A percentile compares a stretch with the other conserved stretches of the same genome.
These are phyloP conservation scores for Lasius platythorax DNA, from an alignment of 2,888 invertebrate species.

Conservation along the genomic window DNA sequence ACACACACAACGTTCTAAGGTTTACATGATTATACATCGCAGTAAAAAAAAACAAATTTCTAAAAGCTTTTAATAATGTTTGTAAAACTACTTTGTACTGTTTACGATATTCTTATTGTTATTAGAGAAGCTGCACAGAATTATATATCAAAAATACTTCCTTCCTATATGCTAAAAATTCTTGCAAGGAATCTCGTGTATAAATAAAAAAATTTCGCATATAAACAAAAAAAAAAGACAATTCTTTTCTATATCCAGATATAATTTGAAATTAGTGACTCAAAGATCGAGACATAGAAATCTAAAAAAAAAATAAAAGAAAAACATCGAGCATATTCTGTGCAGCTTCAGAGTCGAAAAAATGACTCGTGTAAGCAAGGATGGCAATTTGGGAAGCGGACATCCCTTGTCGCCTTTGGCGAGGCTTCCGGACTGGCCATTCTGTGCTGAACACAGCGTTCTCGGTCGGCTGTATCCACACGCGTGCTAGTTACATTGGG, in stretches of 20 bases:
- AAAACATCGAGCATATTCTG: background rate
- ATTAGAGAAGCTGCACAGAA: background rate
- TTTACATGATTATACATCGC: constrained; percentile 8
- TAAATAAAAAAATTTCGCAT: background rate
- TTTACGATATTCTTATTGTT: background rate
- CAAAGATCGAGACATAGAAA: background rate
- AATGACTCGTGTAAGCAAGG: constrained; percentile 52
- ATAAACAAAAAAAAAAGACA: background rate
- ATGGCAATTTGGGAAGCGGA: constrained; percentile 68
- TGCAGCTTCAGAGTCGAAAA: constrained; percentile 1
- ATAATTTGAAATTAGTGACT: background rate
- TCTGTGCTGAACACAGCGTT: constrained; percentile 63
- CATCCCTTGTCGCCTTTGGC: constrained; percentile 76
- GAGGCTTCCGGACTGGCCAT: constrained; percentile 59
- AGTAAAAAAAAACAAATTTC: background rate
- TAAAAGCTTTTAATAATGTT: background rate
- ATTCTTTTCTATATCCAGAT: background rate
- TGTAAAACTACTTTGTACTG: background rate
- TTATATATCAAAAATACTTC: background rate
- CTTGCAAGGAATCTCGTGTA: background rate
- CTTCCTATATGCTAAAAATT: background rate
- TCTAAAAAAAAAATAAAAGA: background rate
- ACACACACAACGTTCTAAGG: background rate
- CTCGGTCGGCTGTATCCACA: constrained; percentile 72
- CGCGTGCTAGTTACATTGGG: constrained; percentile 71